Base-by-base conservation (phyloP, 2,888 invertebrate genomes). In the Globia sparganii region DNA sequence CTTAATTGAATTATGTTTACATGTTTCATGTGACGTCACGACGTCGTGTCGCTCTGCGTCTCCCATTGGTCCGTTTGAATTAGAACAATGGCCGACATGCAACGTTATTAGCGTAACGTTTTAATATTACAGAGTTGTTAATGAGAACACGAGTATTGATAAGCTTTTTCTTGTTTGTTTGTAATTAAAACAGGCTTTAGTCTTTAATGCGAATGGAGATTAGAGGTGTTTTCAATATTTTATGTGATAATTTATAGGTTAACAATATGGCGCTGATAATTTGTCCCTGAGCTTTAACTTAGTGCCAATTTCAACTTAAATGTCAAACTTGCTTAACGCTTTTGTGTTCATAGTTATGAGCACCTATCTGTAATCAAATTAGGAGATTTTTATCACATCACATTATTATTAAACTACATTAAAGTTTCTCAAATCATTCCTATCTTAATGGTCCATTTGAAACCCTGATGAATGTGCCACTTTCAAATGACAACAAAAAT, bases 1-100 rank as follows among this genome's bases (percentile, higher is more conserved):
- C 91, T 94, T 96, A 95, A 96, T 96, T 96, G 93, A 95, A 96
- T 95, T 95, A 95, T 95, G 94, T 95, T 95, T 94, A 94, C 93
- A 92, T 90, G 86, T 80, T 65, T 18, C 43, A 68, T 78, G 70
- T 83, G 84, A 86, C 85, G 83, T 88, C 84, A 86, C 59, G 61
- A 79, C 70, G 84, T 64, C 78, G 88, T 87, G 91, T 89, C 90
- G 89, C 46, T 74, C 82, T 77, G 85, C 88, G 72, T 80, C 77
- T 84, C 80, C 88, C 89, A 95, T 96, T 96, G 96, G 96, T 84
- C 86, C 78, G 83, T 90, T 90, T 80, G 86, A 88, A 91, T 90
- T 88, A 90, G 90, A 93, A 93, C 93, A 94, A 95, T 95, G 94
- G 95, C 94, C 91, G 94, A 89, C 86, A 76, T 86, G 78, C 75